phyloP scores from a whole-genome alignment of 2,888 invertebrate species.

The Polylopha cassiicola region DNA sequence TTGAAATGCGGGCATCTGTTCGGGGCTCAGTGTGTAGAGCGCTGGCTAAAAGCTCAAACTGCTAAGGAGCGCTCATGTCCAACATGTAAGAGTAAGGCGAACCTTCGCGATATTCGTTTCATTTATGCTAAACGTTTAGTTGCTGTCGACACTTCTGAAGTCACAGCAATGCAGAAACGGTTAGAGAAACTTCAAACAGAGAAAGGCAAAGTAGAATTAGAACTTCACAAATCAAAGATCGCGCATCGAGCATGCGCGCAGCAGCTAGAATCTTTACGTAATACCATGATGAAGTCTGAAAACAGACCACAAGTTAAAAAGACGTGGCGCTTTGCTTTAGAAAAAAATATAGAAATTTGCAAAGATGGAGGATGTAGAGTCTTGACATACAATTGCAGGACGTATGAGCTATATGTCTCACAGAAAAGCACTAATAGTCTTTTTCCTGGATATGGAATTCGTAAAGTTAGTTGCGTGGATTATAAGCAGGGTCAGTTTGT shows the following conservation, averaged over 20 bases:
- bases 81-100: conserved; percentile 88
- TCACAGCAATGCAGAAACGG: conserved; percentile 80
- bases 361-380: conserved; percentile 88
- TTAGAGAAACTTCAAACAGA: conserved; percentile 77
- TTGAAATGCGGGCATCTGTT: conserved; percentile 96
- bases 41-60: conserved; percentile 81
- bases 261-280: conserved; percentile 49
- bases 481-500: conserved; percentile 82
- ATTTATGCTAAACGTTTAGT: conserved; percentile 87
- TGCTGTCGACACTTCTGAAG: conserved; percentile 87
- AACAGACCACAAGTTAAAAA: conserved; percentile 37
- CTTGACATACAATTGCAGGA: conserved; percentile 81
- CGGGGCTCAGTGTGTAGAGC: conserved; percentile 86
- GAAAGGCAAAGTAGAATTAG: conserved; percentile 77
- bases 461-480: conserved; percentile 82
- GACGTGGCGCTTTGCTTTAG: conserved; percentile 72
- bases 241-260: conserved; percentile 48
- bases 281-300: conserved; percentile 51
- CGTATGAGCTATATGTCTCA: conserved; percentile 83
- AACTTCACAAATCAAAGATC: conserved; percentile 70
- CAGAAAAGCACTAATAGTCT: conserved; percentile 83
- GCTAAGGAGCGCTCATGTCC: conserved; percentile 85
- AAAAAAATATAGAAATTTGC: conserved; percentile 81
- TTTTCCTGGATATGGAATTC: conserved; percentile 88
- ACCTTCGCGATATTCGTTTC: conserved; percentile 82